Base-by-base conservation (phyloP, 2,888 invertebrate genomes). In the Nemotelus pantherinus region DNA sequence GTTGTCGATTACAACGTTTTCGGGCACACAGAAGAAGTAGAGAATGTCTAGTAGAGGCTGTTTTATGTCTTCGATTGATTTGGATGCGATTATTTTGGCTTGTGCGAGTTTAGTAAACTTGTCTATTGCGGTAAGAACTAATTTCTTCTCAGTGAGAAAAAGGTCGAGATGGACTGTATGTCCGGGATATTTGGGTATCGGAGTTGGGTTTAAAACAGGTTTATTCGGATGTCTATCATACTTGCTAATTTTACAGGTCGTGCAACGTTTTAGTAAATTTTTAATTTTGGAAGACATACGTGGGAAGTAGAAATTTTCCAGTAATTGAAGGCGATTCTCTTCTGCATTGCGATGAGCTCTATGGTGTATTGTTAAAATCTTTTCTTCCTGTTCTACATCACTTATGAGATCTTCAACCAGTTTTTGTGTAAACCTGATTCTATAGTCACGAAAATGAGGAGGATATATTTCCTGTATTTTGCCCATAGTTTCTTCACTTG, bases 51-150 rank as follows among this genome's bases (percentile, higher is more conserved):
- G 50, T 41, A 79, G 48, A 3, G 64, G 63, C 43, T 77, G 39
- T 65, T 47, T 78, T 0, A 79, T 48, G 53, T 77, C 74, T 48
- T 76, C 67, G 3, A 74, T 60, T 3, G 74, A 57, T 72, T 75
- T 77, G 7, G 77, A 79, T 50, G 75, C 72, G 6, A 25, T 7
- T n/a, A 53, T 55, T n/a, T 55, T 39, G 9, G 47, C 44, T 75
- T 74, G 43, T 3, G 43, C 77, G 43, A 74, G 78, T 70, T 72
- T 78, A 25, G 74, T 55, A 5, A 78, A 77, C 68, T 79, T 79
- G 57, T 79, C 77, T 43, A 80, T 63, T 9, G 74, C 76, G 2
- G 76, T 70, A 3, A 78, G 44, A 3, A 80, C 45, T 25, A 55
- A 53, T 55, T 68, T 3, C 10, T 64, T 57, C 53, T 76, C 50